phyloP scores from a whole-genome alignment of 2,888 invertebrate genomes.

The Caenorhabditis macrosperma region DNA sequence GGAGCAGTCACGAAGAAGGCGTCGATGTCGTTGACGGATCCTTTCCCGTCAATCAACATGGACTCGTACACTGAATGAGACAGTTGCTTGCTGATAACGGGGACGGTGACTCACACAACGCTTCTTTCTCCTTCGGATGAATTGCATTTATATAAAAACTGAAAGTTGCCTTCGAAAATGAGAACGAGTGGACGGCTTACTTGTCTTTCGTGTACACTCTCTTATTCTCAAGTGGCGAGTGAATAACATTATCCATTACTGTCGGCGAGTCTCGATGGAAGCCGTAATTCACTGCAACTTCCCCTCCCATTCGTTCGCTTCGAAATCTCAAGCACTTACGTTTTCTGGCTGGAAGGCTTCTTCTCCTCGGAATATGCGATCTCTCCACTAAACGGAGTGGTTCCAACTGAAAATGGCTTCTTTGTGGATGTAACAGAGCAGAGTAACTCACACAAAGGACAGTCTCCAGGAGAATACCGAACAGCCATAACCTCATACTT shows the following conservation, averaged over 20 bases:
- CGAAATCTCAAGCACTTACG: constrained; percentile 12
- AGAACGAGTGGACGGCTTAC: constrained; percentile 17
- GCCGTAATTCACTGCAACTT: constrained; percentile 49
- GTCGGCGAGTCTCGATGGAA: constrained; percentile 55
- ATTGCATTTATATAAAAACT: constrained; percentile 61
- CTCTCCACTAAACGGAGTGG: constrained; percentile 45
- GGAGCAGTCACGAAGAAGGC: constrained; percentile 70
- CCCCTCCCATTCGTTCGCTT: not conserved
- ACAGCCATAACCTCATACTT: constrained; percentile 33
- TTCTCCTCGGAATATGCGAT: constrained; percentile 30
- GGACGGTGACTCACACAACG: constrained; percentile 40
- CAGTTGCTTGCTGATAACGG: too few species aligned
- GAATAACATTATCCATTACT: constrained; percentile 59
- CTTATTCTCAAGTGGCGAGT: constrained; percentile 54
- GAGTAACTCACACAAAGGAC: constrained; percentile 26
- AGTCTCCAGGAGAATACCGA: constrained; percentile 15
- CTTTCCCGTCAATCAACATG: constrained; percentile 56
- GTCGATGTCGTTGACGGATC: constrained; percentile 62
- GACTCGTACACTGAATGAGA: constrained; percentile 59
- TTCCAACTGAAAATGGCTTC: constrained; percentile 30
- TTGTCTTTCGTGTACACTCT: constrained; percentile 56
- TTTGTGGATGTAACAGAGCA: not conserved
- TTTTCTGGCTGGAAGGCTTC: constrained; percentile 46
- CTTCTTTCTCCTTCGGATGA: constrained; percentile 51
- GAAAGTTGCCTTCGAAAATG: too few species aligned